Conservation (phyloP, 2,888 invertebrate species). For the Lapara coniferarum region DNA sequence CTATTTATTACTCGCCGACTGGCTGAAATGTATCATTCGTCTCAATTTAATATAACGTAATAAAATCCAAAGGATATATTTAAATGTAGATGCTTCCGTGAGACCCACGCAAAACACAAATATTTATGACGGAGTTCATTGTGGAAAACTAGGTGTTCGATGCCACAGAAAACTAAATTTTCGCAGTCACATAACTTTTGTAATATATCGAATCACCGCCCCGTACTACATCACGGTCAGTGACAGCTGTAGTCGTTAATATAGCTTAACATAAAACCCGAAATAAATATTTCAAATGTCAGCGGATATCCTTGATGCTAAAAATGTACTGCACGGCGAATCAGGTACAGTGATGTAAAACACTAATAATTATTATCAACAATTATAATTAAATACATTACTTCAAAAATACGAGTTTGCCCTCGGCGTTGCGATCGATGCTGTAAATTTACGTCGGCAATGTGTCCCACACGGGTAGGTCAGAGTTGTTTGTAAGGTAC, state of each 20-base stretch:
- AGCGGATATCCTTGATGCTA: not conserved
- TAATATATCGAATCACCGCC: slow-evolving; percentile 38
- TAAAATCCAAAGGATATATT: slow-evolving; percentile 4
- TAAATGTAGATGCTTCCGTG: slow-evolving; percentile 43
- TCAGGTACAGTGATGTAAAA: not conserved
- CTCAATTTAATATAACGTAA: not conserved
- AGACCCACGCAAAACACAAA: slow-evolving; percentile 38
- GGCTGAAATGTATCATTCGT: not conserved
- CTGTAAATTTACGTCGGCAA: too few relatives aligned
- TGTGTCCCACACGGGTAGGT: too few relatives aligned
- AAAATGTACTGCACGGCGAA: slow-evolving; percentile 5
- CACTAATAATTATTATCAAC: too few relatives aligned
- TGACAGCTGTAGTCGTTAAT: slow-evolving; percentile 29
- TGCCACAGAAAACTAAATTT: slow-evolving; percentile 43
- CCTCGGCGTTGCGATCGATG: too few relatives aligned
- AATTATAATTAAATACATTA: too few relatives aligned
- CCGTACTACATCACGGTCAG: slow-evolving; percentile 42
- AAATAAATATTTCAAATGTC: slow-evolving; percentile 11
- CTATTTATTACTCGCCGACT: not conserved
- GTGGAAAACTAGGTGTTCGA: slow-evolving; percentile 36
- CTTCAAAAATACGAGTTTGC: too few relatives aligned
- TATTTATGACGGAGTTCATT: slow-evolving; percentile 37
- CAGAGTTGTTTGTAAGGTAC: too few relatives aligned
- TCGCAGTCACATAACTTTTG: slow-evolving; percentile 38
- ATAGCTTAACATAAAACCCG: not conserved